These are phyloP conservation scores for Marisa cornuarietis DNA, from an alignment of 1,140 invertebrate species.

Conservation along the genomic window DNA sequence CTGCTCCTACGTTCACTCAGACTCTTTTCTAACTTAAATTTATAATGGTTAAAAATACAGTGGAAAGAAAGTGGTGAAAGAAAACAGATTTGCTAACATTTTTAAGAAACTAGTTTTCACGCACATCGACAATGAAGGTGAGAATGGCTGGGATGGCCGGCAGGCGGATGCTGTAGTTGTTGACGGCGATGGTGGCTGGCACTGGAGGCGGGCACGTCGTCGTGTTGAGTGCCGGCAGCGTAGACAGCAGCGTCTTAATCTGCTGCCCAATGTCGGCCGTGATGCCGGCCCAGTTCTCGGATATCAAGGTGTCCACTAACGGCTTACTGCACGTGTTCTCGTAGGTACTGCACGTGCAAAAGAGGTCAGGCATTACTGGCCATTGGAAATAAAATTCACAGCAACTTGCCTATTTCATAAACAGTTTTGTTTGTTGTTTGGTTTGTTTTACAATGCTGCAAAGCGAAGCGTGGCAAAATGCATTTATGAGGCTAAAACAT, in stretches of 20 bases:
- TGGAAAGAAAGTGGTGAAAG: not conserved
- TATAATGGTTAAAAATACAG: not conserved
- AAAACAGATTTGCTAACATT: not conserved
- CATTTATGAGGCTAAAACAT: no score
- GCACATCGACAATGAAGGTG: constrained; percentile 31
- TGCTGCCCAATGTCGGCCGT: constrained; percentile 28
- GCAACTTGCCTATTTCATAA: no score
- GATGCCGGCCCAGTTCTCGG: constrained; percentile 41
- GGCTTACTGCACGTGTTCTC: constrained; percentile 24
- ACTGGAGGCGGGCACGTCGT: constrained; percentile 18
- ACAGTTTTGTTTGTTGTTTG: no score
- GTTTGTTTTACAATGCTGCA: no score
- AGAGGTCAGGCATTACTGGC: not conserved
- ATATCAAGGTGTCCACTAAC: constrained; percentile 32
- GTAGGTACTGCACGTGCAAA: constrained; percentile 31
- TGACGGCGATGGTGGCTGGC: constrained; percentile 14
- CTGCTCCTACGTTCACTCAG: not conserved
- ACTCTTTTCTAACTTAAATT: not conserved
- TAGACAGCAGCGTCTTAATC: constrained; percentile 27
- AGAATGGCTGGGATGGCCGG: constrained; percentile 28
- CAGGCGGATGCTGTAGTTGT: constrained; percentile 25
- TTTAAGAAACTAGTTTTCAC: not conserved
- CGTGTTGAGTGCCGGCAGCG: constrained; percentile 4
- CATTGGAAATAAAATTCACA: not conserved
- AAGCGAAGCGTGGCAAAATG: no score